Evolutionary conservation across 2,888 invertebrate species (phyloP).

Genomic region (Hydraecia micacea): DNA sequence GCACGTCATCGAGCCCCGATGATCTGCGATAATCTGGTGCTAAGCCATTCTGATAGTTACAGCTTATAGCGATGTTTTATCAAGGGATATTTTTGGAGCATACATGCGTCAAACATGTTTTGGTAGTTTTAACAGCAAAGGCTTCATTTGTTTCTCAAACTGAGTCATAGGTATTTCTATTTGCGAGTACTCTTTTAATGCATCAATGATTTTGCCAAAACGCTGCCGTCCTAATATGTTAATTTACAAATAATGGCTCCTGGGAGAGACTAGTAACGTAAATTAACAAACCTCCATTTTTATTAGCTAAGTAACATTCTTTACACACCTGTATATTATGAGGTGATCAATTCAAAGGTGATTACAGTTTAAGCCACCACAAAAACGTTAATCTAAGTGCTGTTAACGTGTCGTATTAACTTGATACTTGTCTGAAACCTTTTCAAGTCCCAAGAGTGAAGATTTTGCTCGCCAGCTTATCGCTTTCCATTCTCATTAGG

Average conservation of each 20-base stretch:
- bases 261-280: constrained; percentile 23
- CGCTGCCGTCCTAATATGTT: neutral
- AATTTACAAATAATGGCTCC: constrained; percentile 17
- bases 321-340: constrained; percentile 21
- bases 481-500: constrained; percentile 74
- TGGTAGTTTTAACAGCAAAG: neutral
- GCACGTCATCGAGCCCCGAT: constrained; percentile 65
- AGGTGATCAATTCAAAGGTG: constrained; percentile 46
- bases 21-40: constrained; percentile 53
- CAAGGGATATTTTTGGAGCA: constrained; percentile 30
- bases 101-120: constrained; percentile 11
- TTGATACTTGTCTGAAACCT: constrained; percentile 68
- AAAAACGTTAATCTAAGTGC: constrained; percentile 41
- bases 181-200: neutral
- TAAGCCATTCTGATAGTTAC: constrained; percentile 34
- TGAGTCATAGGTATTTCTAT: constrained; percentile 1
- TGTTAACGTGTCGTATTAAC: constrained; percentile 60
- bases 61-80: constrained; percentile 19
- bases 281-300: neutral
- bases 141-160: constrained; percentile 27
- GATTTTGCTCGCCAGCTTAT: constrained; percentile 70
- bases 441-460: constrained; percentile 73
- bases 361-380: constrained; percentile 48
- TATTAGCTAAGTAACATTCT: constrained; percentile 41
- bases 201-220: constrained; percentile 4